A percentile compares a stretch with the other conserved stretches of the same genome.
Conservation (phyloP, 2,888 invertebrate genomes). For the Resseliella maxima region DNA sequence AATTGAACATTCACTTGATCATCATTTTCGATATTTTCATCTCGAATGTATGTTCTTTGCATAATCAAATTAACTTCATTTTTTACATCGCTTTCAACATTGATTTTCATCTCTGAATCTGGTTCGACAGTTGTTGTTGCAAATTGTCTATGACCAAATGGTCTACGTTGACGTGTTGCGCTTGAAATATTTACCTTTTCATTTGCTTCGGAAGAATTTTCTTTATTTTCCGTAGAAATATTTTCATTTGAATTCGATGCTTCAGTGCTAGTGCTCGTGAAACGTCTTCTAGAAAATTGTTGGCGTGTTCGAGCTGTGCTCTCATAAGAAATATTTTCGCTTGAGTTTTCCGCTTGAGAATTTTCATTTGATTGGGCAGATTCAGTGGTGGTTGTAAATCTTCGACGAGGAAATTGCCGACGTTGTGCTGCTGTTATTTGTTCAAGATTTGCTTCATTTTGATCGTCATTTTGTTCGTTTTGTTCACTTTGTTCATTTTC, state of each 20-base stretch:
- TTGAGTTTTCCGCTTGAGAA: background rate
- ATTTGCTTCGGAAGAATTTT: background rate
- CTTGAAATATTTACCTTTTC: too few species aligned
- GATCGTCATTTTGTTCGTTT: background rate
- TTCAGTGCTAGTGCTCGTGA: background rate
- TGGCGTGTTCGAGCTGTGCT: background rate
- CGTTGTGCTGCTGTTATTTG: background rate
- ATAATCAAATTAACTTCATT: background rate
- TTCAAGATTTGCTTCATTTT: too few species aligned
- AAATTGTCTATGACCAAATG: too few species aligned
- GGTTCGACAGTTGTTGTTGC: too few species aligned
- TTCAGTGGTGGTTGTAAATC: background rate
- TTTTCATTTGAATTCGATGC: background rate
- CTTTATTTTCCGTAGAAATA: background rate
- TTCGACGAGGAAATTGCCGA: background rate
- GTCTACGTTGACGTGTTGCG: too few species aligned
- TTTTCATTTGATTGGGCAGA: background rate
- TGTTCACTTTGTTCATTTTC: background rate
- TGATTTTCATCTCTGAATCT: background rate
- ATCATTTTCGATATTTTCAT: background rate
- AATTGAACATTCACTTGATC: background rate
- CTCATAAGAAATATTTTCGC: conserved; percentile 22
- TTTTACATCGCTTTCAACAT: background rate
- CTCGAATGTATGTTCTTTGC: background rate
- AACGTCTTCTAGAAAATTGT: conserved; percentile 2